Base-by-base conservation (phyloP, 2,888 invertebrate genomes). In the Lepidochitona cinerea region DNA sequence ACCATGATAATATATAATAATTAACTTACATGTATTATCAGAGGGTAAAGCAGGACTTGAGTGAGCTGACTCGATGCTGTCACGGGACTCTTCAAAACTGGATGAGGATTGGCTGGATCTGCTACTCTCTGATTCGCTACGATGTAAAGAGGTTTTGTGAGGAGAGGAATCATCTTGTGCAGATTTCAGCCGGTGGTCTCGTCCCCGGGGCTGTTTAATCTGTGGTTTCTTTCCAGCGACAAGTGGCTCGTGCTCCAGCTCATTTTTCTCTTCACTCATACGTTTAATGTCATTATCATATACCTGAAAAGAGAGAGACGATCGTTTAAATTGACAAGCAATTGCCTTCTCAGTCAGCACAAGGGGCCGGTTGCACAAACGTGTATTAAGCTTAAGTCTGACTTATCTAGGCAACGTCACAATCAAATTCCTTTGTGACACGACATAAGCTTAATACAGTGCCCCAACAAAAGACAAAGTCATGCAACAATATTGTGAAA, bases 141-240 rank as follows among this genome's bases (percentile, higher is more conserved):
- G 68, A n/a, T 69, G 65, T 32, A 26, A 33, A 66, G 35, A 18
- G 36, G 68, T 14, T 37, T 36, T 37, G 37, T 1, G 59, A 36
- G 18, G 66, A 41, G 18, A 49, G 35, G 33, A 37, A 49, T 41
- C 71, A 18, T 66, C 35, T 82, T 82, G 49, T 75, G 54, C 6
- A 80, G 76, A 52, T 79, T 82, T 66, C 26, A 41, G 65, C 18
- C 52, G 33, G 1, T 65, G 66, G 41, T 83, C 81, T 4, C 76
- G 68, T 3, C 85, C 85, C 69, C 84, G 83, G 53, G 91, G 91
- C 75, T 91, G 90, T 78, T 91, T 92, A 71, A 92, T 92, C 84
- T 91, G 90, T 6, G 92, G 92, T 69, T 88, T 88, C 0, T 91
- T 89, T 23, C 84, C 80, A 26, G 85, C 72, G 37, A 82, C 80